A percentile compares a stretch with the other conserved stretches of the same genome.
These are phyloP conservation scores for Triplophysa dalaica DNA, from an alignment of 2,113 vertebrate genomes.

Conservation along the genomic window DNA sequence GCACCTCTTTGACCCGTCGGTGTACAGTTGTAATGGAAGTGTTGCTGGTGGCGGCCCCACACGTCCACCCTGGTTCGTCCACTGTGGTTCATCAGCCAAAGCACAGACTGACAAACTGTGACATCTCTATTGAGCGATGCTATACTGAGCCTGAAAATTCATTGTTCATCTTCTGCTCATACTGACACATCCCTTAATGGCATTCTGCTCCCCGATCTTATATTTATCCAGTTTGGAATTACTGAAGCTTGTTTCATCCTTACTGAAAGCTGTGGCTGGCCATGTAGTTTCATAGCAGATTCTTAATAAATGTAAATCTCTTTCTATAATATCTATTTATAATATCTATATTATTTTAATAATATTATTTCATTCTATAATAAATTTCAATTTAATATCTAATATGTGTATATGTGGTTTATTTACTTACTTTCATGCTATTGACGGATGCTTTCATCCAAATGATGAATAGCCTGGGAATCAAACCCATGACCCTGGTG, in stretches of 20 bases:
- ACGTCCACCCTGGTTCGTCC: neutral
- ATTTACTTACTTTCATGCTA: no score
- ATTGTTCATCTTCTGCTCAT: slow-evolving; percentile 42
- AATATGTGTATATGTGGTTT: no score
- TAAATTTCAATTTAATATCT: no score
- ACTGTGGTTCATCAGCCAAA: slow-evolving; percentile 27
- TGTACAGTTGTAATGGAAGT: slow-evolving; percentile 18
- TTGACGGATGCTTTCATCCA: no score
- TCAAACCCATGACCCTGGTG: no score
- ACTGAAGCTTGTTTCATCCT: slow-evolving; percentile 40
- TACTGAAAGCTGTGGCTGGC: slow-evolving; percentile 9
- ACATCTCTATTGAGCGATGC: slow-evolving; percentile 46
- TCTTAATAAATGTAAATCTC: no score
- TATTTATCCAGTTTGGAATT: slow-evolving; percentile 48
- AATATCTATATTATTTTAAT: no score
- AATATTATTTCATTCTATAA: no score
- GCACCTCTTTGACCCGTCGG: neutral
- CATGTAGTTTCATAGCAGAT: neutral
- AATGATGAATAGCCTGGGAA: no score
- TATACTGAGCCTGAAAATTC: slow-evolving; percentile 41
- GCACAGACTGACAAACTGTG: slow-evolving; percentile 39
- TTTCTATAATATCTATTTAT: no score
- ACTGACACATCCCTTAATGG: slow-evolving; percentile 41
- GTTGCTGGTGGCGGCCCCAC: slow-evolving; percentile 6
- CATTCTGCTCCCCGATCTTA: slow-evolving; percentile 38